Base-by-base conservation (phyloP, 2,797 vertebrate species). In the Rhadinocentrus ornatus region DNA sequence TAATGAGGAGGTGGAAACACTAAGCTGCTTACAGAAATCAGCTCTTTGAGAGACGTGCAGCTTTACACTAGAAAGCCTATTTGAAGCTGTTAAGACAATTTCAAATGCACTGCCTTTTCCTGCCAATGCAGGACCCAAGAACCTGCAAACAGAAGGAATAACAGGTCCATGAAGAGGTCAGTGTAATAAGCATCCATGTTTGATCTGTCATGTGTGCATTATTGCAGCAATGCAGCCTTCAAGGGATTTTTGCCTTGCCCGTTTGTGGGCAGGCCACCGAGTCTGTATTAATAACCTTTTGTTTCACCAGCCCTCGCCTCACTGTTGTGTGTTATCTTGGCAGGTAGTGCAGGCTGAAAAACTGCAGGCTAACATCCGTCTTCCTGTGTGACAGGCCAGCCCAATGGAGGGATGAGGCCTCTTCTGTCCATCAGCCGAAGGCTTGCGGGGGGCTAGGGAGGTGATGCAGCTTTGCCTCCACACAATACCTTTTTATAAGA, bases 1-100 rank as follows among this genome's bases (percentile, higher is more conserved):
- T 92, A 93, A 93, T 92, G 88, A 92, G 92, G 87, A 93, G 91
- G 89, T 90, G 90, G 88, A 85, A 91, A 86, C 84, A 85, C 85
- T 91, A 93, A 93, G 92, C 92, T 66, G 90, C 93, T 93, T 93
- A 92, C 24, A 80, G 86, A 85, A 91, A 93, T 92, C 85, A 89
- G 87, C 89, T 91, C 85, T 91, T 85, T 90, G 87, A 91, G 81
- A 89, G 88, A 90, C 90, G 82, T 84, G 75, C 75, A 8, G 83
- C 84, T 87, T 90, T 89, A 81, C 73, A 69, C 71, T 56, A 77
- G 62, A 92, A 92, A 93, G 90, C 91, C 90, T 89, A 91, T 91
- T 93, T 92, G 84, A 82, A 91, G 83, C 86, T 77, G 80, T 89
- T 91, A 85, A 89, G 88, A 90, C 82, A 83, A 90, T 92, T 90